These are phyloP conservation scores for Varanus komodoensis DNA, from an alignment of 2,113 vertebrate species.

Conservation along the genomic window DNA sequence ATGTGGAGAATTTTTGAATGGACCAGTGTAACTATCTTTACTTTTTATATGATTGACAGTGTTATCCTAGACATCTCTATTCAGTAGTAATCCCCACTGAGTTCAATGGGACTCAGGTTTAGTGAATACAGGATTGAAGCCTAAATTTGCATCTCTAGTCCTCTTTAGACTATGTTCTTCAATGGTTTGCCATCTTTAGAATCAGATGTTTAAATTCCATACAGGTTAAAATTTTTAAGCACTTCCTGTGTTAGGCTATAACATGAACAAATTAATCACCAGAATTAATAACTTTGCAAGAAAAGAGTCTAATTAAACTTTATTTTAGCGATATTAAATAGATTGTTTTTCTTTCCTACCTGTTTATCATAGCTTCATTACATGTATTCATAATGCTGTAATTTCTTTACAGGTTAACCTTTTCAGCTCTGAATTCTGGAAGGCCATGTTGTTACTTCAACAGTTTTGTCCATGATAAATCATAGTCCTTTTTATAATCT, in stretches of 20 bases:
- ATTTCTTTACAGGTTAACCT: slow-evolving; percentile 32
- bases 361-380: slow-evolving; percentile 14
- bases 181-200: background rate
- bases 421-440: slow-evolving; percentile 16
- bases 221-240: background rate
- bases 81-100: background rate
- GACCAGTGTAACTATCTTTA: no score
- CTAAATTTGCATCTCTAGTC: background rate
- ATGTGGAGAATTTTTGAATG: no score
- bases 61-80: background rate
- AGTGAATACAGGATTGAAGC: background rate
- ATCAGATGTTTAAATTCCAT: background rate
- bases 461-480: slow-evolving; percentile 39
- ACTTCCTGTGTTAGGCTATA: background rate
- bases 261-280: fast-evolving
- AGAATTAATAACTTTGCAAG: fast-evolving
- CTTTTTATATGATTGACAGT: background rate
- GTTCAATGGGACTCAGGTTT: background rate
- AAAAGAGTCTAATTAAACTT: background rate
- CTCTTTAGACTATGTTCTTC: background rate
- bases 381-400: slow-evolving; percentile 33
- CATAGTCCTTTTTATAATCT: slow-evolving; percentile 48
- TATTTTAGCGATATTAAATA: background rate
- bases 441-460: slow-evolving; percentile 51
- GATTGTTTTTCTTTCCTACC: slow-evolving; percentile 40